A percentile compares a stretch with the other conserved stretches of the same genome.
phyloP scores from a whole-genome alignment of 2,113 vertebrate species.

The Oncorhynchus mykiss region DNA sequence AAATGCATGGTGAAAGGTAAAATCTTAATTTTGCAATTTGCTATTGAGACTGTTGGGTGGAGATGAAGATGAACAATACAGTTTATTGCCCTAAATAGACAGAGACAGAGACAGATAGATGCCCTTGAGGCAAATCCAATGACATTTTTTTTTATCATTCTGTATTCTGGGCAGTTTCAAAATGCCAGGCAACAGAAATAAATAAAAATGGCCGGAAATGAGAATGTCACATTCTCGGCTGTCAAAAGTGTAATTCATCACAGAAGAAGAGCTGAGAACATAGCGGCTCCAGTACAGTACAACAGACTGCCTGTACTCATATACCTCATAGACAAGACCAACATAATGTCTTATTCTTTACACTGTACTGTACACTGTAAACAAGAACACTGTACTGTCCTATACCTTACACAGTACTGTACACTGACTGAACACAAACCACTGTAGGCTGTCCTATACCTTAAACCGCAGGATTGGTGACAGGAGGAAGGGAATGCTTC shows the following conservation, averaged over 20 bases:
- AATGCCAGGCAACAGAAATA: conserved; percentile 79
- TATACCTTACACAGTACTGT: too few relatives aligned
- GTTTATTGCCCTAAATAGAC: conserved; percentile 44
- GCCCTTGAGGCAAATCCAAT: conserved; percentile 82
- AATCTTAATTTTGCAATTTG: background rate
- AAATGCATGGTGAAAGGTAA: background rate
- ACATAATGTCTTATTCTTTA: too few relatives aligned
- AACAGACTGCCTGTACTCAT: background rate
- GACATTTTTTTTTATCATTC: conserved; percentile 70
- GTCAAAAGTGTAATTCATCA: conserved; percentile 74
- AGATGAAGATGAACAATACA: conserved; percentile 43
- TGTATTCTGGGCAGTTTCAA: conserved; percentile 83
- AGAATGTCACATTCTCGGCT: conserved; percentile 39
- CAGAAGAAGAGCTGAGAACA: conserved; percentile 57
- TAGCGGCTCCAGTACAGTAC: conserved; percentile 34
- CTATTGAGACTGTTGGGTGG: background rate
- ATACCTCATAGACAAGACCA: too few relatives aligned
- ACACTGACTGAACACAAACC: too few relatives aligned
- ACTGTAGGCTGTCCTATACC: too few relatives aligned
- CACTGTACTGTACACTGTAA: too few relatives aligned
- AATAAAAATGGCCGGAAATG: conserved; percentile 73
- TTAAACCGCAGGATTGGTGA: too few relatives aligned
- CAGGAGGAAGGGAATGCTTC: too few relatives aligned
- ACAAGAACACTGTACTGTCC: too few relatives aligned
- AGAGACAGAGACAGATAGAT: conserved; percentile 48